A percentile compares a stretch with the other conserved stretches of the same genome.
These are phyloP conservation scores for Gryllus bimaculatus DNA, from an alignment of 1,140 invertebrate genomes.

Conservation along the genomic window DNA sequence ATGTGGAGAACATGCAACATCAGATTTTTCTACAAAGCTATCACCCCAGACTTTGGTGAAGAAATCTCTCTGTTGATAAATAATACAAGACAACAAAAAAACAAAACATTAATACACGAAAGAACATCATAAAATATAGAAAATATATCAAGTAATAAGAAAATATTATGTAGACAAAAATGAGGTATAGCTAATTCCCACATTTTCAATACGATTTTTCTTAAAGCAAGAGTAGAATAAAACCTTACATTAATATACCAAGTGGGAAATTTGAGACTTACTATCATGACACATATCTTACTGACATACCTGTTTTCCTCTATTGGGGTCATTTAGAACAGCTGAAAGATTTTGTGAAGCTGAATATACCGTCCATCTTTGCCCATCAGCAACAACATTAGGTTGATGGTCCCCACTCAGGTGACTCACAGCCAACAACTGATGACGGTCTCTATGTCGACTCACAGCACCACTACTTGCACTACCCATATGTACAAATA, in stretches of 20 bases:
- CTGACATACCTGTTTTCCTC: constrained; percentile 61
- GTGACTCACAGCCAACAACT: constrained; percentile 46
- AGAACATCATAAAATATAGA: too few species aligned
- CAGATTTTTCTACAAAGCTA: constrained; percentile 72
- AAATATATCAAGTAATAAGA: too few species aligned
- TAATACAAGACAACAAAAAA: constrained; percentile 7
- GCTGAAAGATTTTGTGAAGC: constrained; percentile 91
- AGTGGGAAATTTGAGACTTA: too few species aligned
- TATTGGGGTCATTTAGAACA: constrained; percentile 89
- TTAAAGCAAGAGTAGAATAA: too few species aligned
- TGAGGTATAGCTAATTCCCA: too few species aligned
- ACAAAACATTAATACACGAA: neutral
- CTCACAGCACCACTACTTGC: neutral
- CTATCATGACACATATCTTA: too few species aligned
- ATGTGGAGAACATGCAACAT: constrained; percentile 65
- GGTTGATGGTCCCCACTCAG: constrained; percentile 28
- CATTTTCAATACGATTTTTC: too few species aligned
- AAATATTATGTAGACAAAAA: too few species aligned
- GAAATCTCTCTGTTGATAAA: constrained; percentile 55
- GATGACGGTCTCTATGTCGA: neutral
- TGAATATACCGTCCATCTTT: constrained; percentile 66
- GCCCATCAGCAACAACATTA: constrained; percentile 30
- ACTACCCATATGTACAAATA: constrained; percentile 25
- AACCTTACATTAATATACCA: too few species aligned
- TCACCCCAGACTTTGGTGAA: constrained; percentile 98